Evolutionary conservation across 2,888 invertebrate species (phyloP).

Genomic region (Polydrusus cervinus): DNA sequence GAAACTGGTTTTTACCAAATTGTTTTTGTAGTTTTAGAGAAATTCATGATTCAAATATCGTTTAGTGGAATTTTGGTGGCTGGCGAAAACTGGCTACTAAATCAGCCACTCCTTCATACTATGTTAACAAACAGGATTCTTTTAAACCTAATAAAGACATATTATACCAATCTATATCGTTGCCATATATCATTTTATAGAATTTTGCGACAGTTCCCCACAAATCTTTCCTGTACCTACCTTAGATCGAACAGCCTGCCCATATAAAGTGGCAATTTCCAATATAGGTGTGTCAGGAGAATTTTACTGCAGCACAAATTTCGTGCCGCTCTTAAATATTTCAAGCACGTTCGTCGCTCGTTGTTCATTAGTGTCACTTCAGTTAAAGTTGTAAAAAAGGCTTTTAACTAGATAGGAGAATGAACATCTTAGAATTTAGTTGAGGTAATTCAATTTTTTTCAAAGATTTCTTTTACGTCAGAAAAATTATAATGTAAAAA

Average conservation of each 20-base stretch:
- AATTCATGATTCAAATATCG: no score
- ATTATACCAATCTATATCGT: neutral
- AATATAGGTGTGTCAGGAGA: conserved; percentile 23
- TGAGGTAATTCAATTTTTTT: no score
- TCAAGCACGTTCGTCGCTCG: conserved; percentile 23
- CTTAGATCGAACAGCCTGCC: neutral
- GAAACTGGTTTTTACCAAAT: no score
- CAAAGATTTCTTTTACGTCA: no score
- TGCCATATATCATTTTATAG: neutral
- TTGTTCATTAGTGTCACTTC: conserved; percentile 30
- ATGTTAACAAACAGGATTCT: no score
- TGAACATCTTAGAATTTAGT: no score
- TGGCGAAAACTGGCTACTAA: no score
- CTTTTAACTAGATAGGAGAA: conserved; percentile 1
- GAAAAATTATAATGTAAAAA: no score
- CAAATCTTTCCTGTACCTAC: conserved; percentile 4
- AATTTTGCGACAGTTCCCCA: conserved; percentile 13
- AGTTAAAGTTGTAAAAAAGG: conserved; percentile 2
- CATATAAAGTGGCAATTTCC: conserved; percentile 22
- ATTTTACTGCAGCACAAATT: conserved; percentile 19
- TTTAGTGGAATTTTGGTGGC: no score
- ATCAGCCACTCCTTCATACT: neutral
- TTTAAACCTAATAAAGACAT: neutral
- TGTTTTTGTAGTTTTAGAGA: no score
- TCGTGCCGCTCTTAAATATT: conserved; percentile 21